Evolutionary conservation across 2,797 vertebrate genomes (phyloP).

Genomic region (Myiotriccus ornatus): DNA sequence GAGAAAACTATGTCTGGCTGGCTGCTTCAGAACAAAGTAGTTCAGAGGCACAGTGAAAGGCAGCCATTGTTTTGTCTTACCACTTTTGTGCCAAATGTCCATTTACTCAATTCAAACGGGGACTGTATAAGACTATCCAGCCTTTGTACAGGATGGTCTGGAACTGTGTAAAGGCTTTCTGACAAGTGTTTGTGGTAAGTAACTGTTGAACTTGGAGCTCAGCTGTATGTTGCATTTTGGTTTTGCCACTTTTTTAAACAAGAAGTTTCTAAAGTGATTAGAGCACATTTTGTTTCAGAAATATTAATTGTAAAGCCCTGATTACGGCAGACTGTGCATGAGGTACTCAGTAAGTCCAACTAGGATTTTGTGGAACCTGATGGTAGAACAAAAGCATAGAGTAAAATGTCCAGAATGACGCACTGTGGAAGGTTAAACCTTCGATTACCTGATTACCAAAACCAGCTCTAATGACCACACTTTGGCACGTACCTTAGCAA

Average conservation of each 20-base stretch:
- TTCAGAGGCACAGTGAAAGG: neutral
- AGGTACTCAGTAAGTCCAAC: neutral
- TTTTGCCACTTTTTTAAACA: neutral
- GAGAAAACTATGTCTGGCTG: neutral
- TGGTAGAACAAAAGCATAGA: neutral
- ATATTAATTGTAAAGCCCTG: neutral
- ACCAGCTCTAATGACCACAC: neutral
- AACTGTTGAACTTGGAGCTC: neutral
- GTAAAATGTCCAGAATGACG: neutral
- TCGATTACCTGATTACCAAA: neutral
- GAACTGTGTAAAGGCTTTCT: neutral
- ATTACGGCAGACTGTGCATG: neutral
- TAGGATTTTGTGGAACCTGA: neutral
- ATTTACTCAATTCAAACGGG: neutral
- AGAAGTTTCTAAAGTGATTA: neutral
- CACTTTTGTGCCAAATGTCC: neutral
- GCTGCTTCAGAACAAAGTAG: neutral
- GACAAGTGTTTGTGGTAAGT: neutral
- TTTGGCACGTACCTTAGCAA: neutral
- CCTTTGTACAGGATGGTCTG: neutral
- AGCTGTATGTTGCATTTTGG: neutral
- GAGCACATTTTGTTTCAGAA: neutral
- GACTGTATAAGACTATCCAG: neutral
- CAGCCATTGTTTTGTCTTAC: neutral
- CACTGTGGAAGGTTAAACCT: neutral